phyloP scores from a whole-genome alignment of 1,140 invertebrate species.

The Drosophila nasuta region DNA sequence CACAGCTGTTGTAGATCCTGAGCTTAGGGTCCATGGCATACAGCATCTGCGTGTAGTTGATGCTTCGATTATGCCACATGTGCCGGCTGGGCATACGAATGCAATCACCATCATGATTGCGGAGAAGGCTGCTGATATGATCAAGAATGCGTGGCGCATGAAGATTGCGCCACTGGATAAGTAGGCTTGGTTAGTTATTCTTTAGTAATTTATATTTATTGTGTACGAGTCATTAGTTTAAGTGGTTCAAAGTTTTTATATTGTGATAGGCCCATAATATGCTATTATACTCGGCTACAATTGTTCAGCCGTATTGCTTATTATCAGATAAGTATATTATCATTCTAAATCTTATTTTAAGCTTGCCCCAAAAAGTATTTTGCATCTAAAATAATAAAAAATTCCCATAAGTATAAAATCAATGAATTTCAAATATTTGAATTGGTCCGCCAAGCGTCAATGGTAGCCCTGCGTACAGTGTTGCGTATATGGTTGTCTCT shows the following conservation, averaged over 20 bases:
- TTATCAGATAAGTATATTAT: background rate
- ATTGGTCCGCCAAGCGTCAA: background rate
- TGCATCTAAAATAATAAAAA: background rate
- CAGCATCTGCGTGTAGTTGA: constrained; percentile 89
- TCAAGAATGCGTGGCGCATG: constrained; percentile 87
- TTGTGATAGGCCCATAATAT: constrained; percentile 56
- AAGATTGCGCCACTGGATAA: constrained; percentile 6
- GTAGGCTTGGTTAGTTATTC: background rate
- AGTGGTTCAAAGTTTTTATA: constrained; percentile 26
- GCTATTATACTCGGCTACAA: background rate
- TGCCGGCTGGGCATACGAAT: constrained; percentile 88
- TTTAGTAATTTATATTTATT: constrained; percentile 56
- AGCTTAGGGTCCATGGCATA: constrained; percentile 90
- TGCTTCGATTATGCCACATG: constrained; percentile 89
- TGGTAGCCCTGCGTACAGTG: background rate
- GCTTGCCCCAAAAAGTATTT: constrained; percentile 24
- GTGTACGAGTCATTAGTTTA: constrained; percentile 41
- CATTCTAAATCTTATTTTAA: background rate
- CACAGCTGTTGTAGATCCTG: constrained; percentile 90
- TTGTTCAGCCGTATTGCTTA: background rate
- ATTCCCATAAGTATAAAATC: background rate
- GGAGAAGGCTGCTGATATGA: constrained; percentile 87
- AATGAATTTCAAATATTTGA: background rate
- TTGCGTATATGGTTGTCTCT: constrained; percentile 15
- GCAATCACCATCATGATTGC: constrained; percentile 88